Base-by-base conservation (phyloP, 2,113 vertebrate species). In the Anolis carolinensis region DNA sequence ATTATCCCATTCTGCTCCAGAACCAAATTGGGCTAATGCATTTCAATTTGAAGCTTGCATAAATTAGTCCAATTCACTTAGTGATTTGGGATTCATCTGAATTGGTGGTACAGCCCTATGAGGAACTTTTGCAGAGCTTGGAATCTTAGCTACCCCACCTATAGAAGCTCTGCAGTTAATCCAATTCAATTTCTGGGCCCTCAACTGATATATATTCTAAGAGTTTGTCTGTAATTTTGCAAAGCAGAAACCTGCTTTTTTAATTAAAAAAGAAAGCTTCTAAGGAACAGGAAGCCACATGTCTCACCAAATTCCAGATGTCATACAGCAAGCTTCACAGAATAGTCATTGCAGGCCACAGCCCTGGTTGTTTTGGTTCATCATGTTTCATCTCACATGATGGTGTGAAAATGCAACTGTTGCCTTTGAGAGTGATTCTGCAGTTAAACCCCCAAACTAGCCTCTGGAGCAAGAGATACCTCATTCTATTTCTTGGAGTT, bases 401-500 rank as follows among this genome's bases (percentile, higher is more conserved):
- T 73, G 68, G 9, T 34, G 25, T 73, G 16, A 34, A 36, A 1
- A 83, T 84, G 67, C n/a, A 23, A 59, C 8, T 55, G 52, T 32
- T 67, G 63, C 27, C 63, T 67, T 23, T 27, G 27, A 27, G 23
- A 67, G 27, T 52, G 32, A 36, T 25, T 88, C 6, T 11, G 0
- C n/a, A 87, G 79, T 30, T 16, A 25, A 65, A 36, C 82, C 50
- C 4, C 59, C 62, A 1, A 6, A 20, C n/a, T 67, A 21, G 11
- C 82, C 87, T 82, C 70, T 16, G 3, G 25, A n/a, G 55, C 27
- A 30, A 52, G 55, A 70, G 27, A 81, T 79, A 50, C 36, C 9
- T 73, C 48, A 48, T 76, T 90, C 76, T 88, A 50, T 80, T 88
- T 90, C 21, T 76, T 9, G 81, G 32, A 70, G 0, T 68, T 67